These are phyloP conservation scores for Tridacna crocea DNA, from an alignment of 2,888 invertebrate species.

Conservation along the genomic window DNA sequence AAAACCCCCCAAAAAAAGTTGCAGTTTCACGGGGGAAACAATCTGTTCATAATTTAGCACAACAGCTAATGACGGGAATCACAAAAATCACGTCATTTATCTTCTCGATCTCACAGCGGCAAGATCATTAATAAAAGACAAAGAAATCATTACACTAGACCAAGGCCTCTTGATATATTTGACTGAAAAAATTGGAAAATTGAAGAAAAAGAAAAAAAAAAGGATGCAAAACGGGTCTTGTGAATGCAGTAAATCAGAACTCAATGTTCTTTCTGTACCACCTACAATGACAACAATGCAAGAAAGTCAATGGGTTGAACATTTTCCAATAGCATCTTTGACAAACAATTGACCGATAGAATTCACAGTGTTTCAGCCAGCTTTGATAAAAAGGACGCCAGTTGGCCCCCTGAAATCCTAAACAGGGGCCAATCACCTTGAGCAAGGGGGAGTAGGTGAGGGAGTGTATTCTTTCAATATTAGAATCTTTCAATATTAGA, in stretches of 20 bases:
- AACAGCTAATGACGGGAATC: background rate
- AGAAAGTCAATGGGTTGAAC: conserved; percentile 16
- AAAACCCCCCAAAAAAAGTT: background rate
- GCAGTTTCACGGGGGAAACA: background rate
- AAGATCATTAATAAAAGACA: too few species aligned
- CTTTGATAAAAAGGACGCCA: too few species aligned
- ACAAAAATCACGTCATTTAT: background rate
- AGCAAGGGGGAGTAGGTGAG: too few species aligned
- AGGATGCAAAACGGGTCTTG: conserved; percentile 24
- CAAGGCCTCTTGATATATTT: background rate
- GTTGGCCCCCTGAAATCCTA: too few species aligned
- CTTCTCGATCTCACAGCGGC: too few species aligned
- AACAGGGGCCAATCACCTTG: too few species aligned
- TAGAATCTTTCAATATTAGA: too few species aligned
- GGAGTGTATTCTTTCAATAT: too few species aligned
- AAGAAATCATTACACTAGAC: too few species aligned
- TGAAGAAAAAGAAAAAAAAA: background rate
- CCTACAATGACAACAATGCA: conserved; percentile 35
- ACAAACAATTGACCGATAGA: conserved; percentile 10
- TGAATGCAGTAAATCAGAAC: conserved; percentile 26
- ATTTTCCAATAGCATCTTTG: conserved; percentile 7
- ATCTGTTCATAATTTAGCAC: background rate
- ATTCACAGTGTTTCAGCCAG: too few species aligned
- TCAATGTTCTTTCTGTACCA: conserved; percentile 25
- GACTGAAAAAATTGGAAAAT: background rate